Conservation (phyloP, 2,888 invertebrate genomes). For the Sarcophaga carnaria region DNA sequence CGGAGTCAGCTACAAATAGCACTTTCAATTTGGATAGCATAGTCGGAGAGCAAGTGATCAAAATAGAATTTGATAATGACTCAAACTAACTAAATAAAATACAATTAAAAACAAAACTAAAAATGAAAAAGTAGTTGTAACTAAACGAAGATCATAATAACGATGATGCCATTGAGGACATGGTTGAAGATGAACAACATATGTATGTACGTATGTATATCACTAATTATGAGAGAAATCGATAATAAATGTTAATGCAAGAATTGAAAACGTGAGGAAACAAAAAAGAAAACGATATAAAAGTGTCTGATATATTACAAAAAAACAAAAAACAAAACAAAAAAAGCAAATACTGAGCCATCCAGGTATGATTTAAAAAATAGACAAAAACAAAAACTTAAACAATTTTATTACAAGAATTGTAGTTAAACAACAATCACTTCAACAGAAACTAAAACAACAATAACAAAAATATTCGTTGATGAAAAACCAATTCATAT, state of each 20-base stretch:
- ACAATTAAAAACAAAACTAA: constrained; percentile 15
- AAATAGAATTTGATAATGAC: constrained; percentile 75
- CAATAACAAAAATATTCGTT: constrained; percentile 17
- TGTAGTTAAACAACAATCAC: constrained; percentile 54
- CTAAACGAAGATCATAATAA: constrained; percentile 19
- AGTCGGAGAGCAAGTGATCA: constrained; percentile 78
- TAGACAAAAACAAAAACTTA: constrained; percentile 34
- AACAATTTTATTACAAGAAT: constrained; percentile 52
- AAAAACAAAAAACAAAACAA: constrained; percentile 2
- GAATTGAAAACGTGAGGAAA: neutral
- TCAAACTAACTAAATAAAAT: constrained; percentile 13
- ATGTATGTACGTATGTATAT: neutral
- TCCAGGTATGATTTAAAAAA: constrained; percentile 70
- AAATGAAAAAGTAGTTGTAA: constrained; percentile 29
- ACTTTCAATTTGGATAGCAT: constrained; percentile 66
- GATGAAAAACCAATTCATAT: constrained; percentile 10
- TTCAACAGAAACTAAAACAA: constrained; percentile 37
- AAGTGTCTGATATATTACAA: no score
- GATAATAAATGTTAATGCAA: neutral
- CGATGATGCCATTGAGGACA: neutral
- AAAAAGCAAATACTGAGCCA: constrained; percentile 69
- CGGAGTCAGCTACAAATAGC: constrained; percentile 48
- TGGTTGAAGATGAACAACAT: neutral
- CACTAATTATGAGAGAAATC: neutral
- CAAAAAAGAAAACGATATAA: neutral